phyloP scores from a whole-genome alignment of 2,797 vertebrate genomes.

The Channallabes apus region DNA sequence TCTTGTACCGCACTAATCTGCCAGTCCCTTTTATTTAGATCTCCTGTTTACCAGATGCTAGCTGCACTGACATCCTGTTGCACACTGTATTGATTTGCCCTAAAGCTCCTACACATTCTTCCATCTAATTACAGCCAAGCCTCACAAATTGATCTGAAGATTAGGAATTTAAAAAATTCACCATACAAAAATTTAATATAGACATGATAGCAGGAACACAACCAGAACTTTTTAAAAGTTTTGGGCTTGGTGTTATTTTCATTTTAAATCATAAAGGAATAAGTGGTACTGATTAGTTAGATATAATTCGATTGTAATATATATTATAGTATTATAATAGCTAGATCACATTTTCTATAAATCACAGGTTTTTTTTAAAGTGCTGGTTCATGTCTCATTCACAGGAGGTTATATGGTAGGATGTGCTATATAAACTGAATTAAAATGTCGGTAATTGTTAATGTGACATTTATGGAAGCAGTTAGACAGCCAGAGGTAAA shows the following conservation, averaged over 20 bases:
- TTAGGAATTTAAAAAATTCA: neutral
- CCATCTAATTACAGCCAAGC: slow-evolving; percentile 19
- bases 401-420: neutral
- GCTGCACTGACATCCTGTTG: slow-evolving; percentile 19
- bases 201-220: neutral
- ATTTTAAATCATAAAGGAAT: neutral
- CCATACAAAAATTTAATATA: neutral
- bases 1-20: slow-evolving; percentile 7
- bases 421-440: neutral
- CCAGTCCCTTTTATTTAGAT: slow-evolving; percentile 37
- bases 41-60: slow-evolving; percentile 39
- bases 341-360: neutral
- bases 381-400: neutral
- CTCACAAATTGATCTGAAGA: slow-evolving; percentile 13
- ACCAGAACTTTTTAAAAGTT: neutral
- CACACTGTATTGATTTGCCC: slow-evolving; percentile 46
- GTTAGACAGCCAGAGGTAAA: neutral
- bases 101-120: slow-evolving; percentile 23
- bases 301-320: neutral
- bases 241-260: neutral
- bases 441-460: neutral
- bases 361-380: neutral
- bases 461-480: slow-evolving; percentile 4
- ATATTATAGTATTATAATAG: neutral
- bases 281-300: neutral